These are phyloP conservation scores for Chaenogobius annularis DNA, from an alignment of 2,113 vertebrate species.

Conservation along the genomic window DNA sequence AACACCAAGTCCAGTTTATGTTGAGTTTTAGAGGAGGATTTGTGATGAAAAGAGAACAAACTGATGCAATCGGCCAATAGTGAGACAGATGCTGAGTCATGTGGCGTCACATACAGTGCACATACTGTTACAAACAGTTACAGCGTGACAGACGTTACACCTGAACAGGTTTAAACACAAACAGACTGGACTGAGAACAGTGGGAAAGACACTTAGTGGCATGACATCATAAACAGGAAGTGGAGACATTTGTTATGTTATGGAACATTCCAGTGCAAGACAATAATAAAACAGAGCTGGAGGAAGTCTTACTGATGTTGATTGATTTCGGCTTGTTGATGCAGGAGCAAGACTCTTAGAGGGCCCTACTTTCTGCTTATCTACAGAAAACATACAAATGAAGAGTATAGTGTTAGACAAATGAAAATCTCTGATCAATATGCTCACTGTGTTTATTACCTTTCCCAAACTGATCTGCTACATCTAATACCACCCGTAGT, in stretches of 20 bases:
- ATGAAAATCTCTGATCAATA: neutral
- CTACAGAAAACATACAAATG: constrained; percentile 63
- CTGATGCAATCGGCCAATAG: constrained; percentile 63
- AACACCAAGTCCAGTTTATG: constrained; percentile 21
- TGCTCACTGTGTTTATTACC: constrained; percentile 69
- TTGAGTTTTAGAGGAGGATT: constrained; percentile 17
- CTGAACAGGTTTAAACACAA: constrained; percentile 44
- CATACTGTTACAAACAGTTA: constrained; percentile 14
- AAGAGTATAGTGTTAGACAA: constrained; percentile 9
- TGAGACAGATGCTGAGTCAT: constrained; percentile 40
- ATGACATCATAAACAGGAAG: constrained; percentile 64
- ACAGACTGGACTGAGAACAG: constrained; percentile 54
- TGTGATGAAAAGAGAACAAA: constrained; percentile 44
- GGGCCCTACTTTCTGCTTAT: constrained; percentile 81
- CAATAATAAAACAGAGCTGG: constrained; percentile 20
- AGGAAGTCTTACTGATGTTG: constrained; percentile 82
- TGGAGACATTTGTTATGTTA: constrained; percentile 65
- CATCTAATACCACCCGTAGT: constrained; percentile 90
- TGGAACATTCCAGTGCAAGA: constrained; percentile 62
- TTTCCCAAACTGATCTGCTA: constrained; percentile 81
- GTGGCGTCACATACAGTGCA: constrained; percentile 35
- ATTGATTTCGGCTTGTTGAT: constrained; percentile 80
- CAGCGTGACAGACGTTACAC: constrained; percentile 51
- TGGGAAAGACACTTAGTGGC: constrained; percentile 65
- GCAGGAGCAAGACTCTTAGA: constrained; percentile 73